Evolutionary conservation across 1,140 invertebrate species (phyloP), one percentile per base, ranked within the genome.

Genomic region (Papilio dardanus): DNA sequence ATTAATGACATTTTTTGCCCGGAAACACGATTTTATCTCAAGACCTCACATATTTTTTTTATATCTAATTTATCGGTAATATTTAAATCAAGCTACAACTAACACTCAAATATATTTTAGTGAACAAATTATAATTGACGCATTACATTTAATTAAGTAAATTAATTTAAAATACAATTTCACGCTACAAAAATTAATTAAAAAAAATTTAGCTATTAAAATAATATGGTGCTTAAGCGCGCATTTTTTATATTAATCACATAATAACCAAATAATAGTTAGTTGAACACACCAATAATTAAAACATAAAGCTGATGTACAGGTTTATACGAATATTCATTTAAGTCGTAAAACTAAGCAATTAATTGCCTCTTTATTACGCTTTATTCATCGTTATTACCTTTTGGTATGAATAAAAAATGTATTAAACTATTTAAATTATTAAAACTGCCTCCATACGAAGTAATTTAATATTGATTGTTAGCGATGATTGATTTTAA

Each of bases 291-390:
- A 62, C 24, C 24, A 62, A 62, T 62, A 12, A 62, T 62, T 62
- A 62, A 62, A 62, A 62, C 54, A 62, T 62, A 62, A 62, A 30
- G 54, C 54, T 16, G 24, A 62, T 12, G 30, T 62, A 62, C 54
- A 62, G 54, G 54, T 62, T 50, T 62, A 62, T 62, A 28, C 24
- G 24, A 30, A 62, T 62, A 62, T 62, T 30, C 24, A 62, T 62
- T 14, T 5, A 62, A 62, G 24, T 28, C 54, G 54, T 62, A 62
- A 62, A 62, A 62, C 54, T 30, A 62, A 62, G 54, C 54, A 62
- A 62, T 62, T 30, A 62, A 62, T 62, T 16, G 54, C 54, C 50
- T 54, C 50, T 54, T 54, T 62, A 62, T 62, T 62, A 62, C 54
- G 54, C 54, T 62, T 62, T 62, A 62, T 62, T 30, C 54, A n/a